These are phyloP conservation scores for Trematocara marginatum DNA, from an alignment of 2,113 vertebrate species.

Conservation along the genomic window DNA sequence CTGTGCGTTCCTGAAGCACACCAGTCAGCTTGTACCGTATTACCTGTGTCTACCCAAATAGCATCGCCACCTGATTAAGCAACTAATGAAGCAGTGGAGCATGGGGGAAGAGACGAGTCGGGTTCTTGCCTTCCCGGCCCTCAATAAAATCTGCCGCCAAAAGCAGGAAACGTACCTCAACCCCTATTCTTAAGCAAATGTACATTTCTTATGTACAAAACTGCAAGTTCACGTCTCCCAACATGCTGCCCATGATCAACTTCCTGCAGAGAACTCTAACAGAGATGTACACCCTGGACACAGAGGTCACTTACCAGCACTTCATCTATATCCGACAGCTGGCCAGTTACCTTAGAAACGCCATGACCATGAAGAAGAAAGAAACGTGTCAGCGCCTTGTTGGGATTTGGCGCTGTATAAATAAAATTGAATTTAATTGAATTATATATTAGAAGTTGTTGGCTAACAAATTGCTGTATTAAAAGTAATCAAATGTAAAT, in stretches of 20 bases:
- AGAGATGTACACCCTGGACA: constrained; percentile 84
- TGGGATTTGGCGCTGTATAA: not conserved
- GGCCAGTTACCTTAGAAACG: constrained; percentile 86
- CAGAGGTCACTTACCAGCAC: constrained; percentile 80
- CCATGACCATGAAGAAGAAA: constrained; percentile 89
- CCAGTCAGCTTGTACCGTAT: constrained; percentile 75
- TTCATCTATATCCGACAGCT: constrained; percentile 94
- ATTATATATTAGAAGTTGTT: not conserved
- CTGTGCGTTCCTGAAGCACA: constrained; percentile 82
- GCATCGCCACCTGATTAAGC: constrained; percentile 83
- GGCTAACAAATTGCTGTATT: not conserved
- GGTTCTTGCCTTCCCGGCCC: constrained; percentile 87
- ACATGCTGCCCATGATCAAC: constrained; percentile 83
- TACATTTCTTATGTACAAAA: constrained; percentile 94
- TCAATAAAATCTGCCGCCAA: constrained; percentile 87
- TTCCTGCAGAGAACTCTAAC: constrained; percentile 94
- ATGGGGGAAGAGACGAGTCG: constrained; percentile 88
- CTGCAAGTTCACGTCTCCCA: constrained; percentile 92
- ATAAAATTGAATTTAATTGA: fast-evolving
- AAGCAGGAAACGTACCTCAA: constrained; percentile 82
- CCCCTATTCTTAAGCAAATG: constrained; percentile 88
- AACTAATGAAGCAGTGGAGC: constrained; percentile 83
- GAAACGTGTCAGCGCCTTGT: not conserved
- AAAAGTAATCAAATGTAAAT: not conserved
- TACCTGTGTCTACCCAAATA: constrained; percentile 90